Evolutionary conservation across 1,140 invertebrate genomes (phyloP), one percentile per base, ranked within the genome.

Genomic region (Drosophila watanabei): DNA sequence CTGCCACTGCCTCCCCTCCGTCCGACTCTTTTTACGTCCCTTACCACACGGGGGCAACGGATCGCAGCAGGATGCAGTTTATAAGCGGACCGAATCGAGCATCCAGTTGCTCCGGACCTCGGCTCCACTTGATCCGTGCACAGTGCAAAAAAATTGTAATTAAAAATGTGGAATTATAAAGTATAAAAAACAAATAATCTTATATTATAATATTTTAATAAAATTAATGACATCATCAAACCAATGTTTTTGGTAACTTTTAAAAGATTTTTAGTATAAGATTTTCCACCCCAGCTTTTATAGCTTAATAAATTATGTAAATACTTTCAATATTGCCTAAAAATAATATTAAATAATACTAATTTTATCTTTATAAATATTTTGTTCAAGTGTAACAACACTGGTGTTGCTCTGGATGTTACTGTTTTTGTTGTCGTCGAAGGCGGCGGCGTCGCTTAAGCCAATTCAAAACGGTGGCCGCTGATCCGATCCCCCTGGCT

Each of bases 1-100:
- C 66, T 37, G 45, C 49, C 52, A 9, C 45, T 20, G 4, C n/a
- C 30, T 14, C 4, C 28, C 24, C n/a, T 0, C 4, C 14, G 2
- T 1, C 16, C 13, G 28, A 30, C 9, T 18, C 43, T 32, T 10
- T 5, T 14, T 35, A n/a, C 24, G 13, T 18, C 20, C 24, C 35
- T 39, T 43, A 30, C 37, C 61, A 54, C 48, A 70, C 79, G 65
- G 75, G 51, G 75, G 54, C 69, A 70, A 70, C 51, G 69, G 69
- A 61, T 78, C 86, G 65, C 91, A 91, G 91, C 91, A 82, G 91
- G 91, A 91, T 80, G 82, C 86, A 90, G 85, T 89, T 89, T 89
- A 89, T 89, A 89, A 89, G 85, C 85, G 86, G 68, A 68, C 82
- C 86, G 86, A 90, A 90, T 90, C 72, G 76, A 73, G 86, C 79